These are phyloP conservation scores for Coecobrya sp. DNA, from an alignment of 2,888 invertebrate species.

Conservation along the genomic window DNA sequence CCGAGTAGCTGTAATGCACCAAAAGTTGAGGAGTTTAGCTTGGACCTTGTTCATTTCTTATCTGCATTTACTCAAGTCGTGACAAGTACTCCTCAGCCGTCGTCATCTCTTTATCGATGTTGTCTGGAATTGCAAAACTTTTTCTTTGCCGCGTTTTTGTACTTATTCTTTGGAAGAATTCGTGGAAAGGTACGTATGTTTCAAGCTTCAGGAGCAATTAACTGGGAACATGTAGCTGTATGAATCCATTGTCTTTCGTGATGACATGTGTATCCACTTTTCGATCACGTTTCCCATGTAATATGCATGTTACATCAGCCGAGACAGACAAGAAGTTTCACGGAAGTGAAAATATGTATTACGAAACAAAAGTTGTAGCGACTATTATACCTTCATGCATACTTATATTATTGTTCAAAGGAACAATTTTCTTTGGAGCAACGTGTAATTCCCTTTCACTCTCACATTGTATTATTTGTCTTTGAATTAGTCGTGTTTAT, in stretches of 20 bases:
- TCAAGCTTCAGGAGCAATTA: conserved; percentile 53
- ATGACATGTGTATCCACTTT: neutral
- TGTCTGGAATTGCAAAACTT: conserved; percentile 47
- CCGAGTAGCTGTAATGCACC: conserved; percentile 29
- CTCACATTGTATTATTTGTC: neutral
- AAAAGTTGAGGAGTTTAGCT: conserved; percentile 34
- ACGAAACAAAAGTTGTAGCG: too few relatives aligned
- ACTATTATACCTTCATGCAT: too few relatives aligned
- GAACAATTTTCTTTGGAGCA: neutral
- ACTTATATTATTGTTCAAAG: neutral
- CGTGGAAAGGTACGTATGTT: conserved; percentile 16
- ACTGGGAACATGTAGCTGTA: neutral
- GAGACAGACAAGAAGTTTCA: too few relatives aligned
- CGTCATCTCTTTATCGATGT: conserved; percentile 72
- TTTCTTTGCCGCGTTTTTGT: conserved; percentile 24
- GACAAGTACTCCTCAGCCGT: conserved; percentile 56
- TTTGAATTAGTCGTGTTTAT: neutral
- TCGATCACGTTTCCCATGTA: too few relatives aligned
- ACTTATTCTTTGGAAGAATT: neutral
- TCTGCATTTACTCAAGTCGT: conserved; percentile 65
- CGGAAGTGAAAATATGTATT: too few relatives aligned
- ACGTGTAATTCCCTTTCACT: neutral
- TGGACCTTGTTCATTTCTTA: conserved; percentile 57
- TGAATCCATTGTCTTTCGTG: neutral
- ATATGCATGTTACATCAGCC: too few relatives aligned